Base-by-base conservation (phyloP, 1,140 invertebrate species). In the Sinonovacula constricta region DNA sequence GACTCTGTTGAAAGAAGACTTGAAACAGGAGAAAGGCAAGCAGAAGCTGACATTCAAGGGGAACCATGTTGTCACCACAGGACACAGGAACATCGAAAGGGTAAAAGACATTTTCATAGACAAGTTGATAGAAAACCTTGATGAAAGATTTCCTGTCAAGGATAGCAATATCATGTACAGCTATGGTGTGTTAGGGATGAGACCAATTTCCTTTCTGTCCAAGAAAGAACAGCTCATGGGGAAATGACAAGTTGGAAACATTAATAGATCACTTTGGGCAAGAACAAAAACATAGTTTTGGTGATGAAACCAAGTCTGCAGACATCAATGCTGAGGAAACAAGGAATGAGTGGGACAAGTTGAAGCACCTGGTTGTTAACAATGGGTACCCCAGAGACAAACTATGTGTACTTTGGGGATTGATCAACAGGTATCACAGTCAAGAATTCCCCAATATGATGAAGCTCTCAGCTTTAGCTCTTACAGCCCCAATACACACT, bases 161-260 rank as follows among this genome's bases (percentile, higher is more conserved):
- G 56, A 28, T 26, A 18, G 56, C 7, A 59, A 24, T 26, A n/a
- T 59, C n/a, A 59, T n/a, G 2, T 59, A 22, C 28, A 24, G 22
- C 26, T 22, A 22, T n/a, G n/a, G 24, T 28, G 28, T 59, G 22
- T 59, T 59, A 0, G 0, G 56, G n/a, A 59, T 5, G 26, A 59
- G 56, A 28, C 56, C 56, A 15, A n/a, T 59, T 59, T 59, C 56
- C n/a, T 59, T 59, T 59, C 56, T 24, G 26, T 59, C n/a, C n/a
- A 59, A 18, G 26, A 14, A 59, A 15, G 56, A 59, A 28, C 26
- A 22, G 56, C 26, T 24, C 14, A 15, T 59, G 56, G 26, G 56
- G 56, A 59, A n/a, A 59, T 59, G 28, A 59, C 3, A 7, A 59
- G 5, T 12, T 59, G 12, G 12, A 59, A 22, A 5, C 12, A 22